Percentiles rank a stretch among this genome's conserved stretches.
Conservation (phyloP, 2,797 vertebrate species). For the Sebastes trivittatus region DNA sequence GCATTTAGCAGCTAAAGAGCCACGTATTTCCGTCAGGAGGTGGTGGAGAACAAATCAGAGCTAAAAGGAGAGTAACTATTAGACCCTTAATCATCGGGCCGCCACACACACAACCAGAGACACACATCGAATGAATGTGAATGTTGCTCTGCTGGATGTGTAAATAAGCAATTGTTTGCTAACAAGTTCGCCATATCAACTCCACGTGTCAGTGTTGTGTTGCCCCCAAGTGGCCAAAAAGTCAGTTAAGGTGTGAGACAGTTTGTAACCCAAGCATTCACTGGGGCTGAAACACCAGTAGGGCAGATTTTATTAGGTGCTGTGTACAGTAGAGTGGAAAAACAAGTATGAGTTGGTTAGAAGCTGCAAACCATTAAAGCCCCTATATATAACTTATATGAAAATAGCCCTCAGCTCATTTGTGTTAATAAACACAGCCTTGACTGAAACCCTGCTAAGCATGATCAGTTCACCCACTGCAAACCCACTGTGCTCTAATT, state of each 20-base stretch:
- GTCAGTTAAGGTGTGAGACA: not conserved
- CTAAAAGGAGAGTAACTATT: not conserved
- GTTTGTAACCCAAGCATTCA: not conserved
- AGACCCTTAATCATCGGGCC: not conserved
- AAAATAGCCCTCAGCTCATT: slow-evolving; percentile 52
- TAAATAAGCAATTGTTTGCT: not conserved
- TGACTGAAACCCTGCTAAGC: slow-evolving; percentile 62
- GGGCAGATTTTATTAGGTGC: slow-evolving; percentile 21
- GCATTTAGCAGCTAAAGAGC: not conserved
- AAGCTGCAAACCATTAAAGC: not conserved
- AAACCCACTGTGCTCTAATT: slow-evolving; percentile 64
- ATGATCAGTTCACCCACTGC: slow-evolving; percentile 49
- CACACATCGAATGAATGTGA: not conserved
- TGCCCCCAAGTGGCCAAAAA: not conserved
- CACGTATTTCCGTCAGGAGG: not conserved
- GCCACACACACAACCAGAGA: not conserved
- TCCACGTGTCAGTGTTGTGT: not conserved
- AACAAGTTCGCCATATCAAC: not conserved
- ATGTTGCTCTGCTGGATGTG: not conserved
- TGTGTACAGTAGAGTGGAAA: not conserved
- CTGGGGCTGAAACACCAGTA: not conserved
- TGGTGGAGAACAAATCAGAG: not conserved
- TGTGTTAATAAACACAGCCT: slow-evolving; percentile 61
- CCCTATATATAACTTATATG: slow-evolving; percentile 18
- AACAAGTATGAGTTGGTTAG: slow-evolving; percentile 6